Base-by-base conservation (phyloP, 1,140 invertebrate species). In the Drosophila sproati region DNA sequence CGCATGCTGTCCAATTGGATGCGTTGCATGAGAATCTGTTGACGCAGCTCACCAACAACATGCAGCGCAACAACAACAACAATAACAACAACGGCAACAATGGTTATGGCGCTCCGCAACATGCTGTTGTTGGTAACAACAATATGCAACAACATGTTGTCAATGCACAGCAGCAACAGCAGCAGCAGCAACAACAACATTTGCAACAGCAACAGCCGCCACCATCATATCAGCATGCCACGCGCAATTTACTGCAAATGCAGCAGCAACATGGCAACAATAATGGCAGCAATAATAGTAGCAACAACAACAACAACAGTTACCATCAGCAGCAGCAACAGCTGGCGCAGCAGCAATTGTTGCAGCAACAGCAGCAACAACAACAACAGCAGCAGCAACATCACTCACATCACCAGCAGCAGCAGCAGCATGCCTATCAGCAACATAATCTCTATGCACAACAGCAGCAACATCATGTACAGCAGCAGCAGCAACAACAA, bases 11-110 rank as follows among this genome's bases (percentile, higher is more conserved):
- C 0, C 81, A 91, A 5, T 6, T 96, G 35, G 95, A 96, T 81
- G 94, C 95, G 3, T 94, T 96, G 73, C 95, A 96, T 12, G 96
- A 96, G 70, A 91, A 77, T 63, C 57, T 92, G 6, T 80, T 95
- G 59, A 87, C 82, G 32, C 91, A 94, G 91, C 94, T 93, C 89
- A 95, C 87, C 91, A 94, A 92, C 73, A 93, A 83, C n/a, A 90
- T 94, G 56, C 77, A 85, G 66, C 76, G 93, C 50, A 78, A 45
- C 5, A 35, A 62, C 68, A 70, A 51, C 52, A 68, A 54, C 57
- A 75, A 43, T 63, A 88, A 37, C 80, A 82, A n/a, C 62, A 68
- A 37, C 69, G 74, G 34, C 76, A 78, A 39, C 90, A 92, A 55
- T 87, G 91, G 31, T 47, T 77, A 86, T 90, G 28, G 47, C 56